Evolutionary conservation across 2,888 invertebrate genomes (phyloP).

Genomic region (Meteorus colon): DNA sequence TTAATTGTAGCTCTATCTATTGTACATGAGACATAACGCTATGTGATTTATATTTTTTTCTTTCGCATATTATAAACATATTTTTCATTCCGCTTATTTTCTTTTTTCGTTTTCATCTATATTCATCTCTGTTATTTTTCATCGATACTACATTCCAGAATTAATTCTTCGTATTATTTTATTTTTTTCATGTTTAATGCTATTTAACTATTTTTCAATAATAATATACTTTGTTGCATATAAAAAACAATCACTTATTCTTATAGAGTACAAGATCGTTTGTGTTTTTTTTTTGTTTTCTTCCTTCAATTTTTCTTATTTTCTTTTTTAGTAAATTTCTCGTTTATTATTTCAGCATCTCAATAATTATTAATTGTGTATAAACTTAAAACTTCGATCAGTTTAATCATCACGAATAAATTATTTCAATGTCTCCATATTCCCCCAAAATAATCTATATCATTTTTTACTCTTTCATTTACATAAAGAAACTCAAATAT

Average conservation of each 20-base stretch:
- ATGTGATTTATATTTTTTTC: slow-evolving; percentile 59
- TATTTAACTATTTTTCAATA: slow-evolving; percentile 58
- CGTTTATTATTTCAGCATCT: slow-evolving; percentile 45
- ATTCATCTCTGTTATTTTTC: slow-evolving; percentile 36
- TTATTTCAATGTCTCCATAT: neutral
- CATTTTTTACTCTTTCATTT: neutral
- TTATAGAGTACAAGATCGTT: slow-evolving; percentile 69
- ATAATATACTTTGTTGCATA: slow-evolving; percentile 71
- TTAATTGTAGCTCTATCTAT: slow-evolving; percentile 61
- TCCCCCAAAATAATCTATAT: neutral
- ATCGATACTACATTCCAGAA: slow-evolving; percentile 51
- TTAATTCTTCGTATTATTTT: slow-evolving; percentile 64
- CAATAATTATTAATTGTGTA: slow-evolving; percentile 61
- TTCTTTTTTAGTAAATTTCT: slow-evolving; percentile 39
- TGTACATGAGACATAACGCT: slow-evolving; percentile 68
- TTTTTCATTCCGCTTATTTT: slow-evolving; percentile 55
- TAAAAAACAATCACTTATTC: slow-evolving; percentile 71
- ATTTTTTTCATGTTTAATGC: slow-evolving; percentile 62
- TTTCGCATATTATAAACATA: slow-evolving; percentile 56
- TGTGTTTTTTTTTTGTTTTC: slow-evolving; percentile 54
- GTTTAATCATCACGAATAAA: slow-evolving; percentile 20
- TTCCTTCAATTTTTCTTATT: slow-evolving; percentile 38
- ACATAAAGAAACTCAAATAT: neutral
- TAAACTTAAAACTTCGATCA: slow-evolving; percentile 60
- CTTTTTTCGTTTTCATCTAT: slow-evolving; percentile 27